These are phyloP conservation scores for Biston stratarius DNA, from an alignment of 2,888 invertebrate genomes.

Conservation along the genomic window DNA sequence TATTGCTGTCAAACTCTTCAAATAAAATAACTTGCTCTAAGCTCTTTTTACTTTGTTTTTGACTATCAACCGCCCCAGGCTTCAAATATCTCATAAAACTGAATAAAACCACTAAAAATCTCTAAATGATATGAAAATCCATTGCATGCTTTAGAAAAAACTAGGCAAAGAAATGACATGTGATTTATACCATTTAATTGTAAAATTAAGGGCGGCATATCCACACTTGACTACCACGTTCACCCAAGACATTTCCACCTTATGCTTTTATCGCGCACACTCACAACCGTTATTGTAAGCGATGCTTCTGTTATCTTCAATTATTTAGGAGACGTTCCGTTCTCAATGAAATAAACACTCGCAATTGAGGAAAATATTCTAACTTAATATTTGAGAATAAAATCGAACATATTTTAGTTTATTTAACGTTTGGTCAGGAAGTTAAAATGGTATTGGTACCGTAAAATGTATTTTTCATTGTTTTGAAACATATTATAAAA, in stretches of 20 bases:
- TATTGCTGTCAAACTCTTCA: no score
- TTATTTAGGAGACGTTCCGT: constrained; percentile 76
- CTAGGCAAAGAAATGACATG: no score
- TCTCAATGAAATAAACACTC: constrained; percentile 73
- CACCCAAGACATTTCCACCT: constrained; percentile 67
- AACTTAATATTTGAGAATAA: constrained; percentile 51
- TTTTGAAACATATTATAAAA: not conserved
- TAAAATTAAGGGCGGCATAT: constrained; percentile 30
- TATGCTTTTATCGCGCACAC: constrained; percentile 74
- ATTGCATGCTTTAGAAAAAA: no score
- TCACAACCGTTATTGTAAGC: constrained; percentile 73
- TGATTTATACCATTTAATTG: no score
- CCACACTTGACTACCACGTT: constrained; percentile 49
- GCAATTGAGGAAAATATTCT: constrained; percentile 51
- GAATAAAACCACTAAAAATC: no score
- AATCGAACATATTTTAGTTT: constrained; percentile 40
- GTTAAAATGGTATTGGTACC: constrained; percentile 5
- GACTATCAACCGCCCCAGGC: no score
- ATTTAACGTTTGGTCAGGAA: constrained; percentile 12
- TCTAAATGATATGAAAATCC: no score
- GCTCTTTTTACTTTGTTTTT: no score
- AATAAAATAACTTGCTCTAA: no score
- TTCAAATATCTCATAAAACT: no score
- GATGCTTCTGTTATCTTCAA: constrained; percentile 74
- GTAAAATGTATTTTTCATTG: constrained; percentile 35